These are phyloP conservation scores for Ataeniobius toweri DNA, from an alignment of 2,797 vertebrate species.

Conservation along the genomic window DNA sequence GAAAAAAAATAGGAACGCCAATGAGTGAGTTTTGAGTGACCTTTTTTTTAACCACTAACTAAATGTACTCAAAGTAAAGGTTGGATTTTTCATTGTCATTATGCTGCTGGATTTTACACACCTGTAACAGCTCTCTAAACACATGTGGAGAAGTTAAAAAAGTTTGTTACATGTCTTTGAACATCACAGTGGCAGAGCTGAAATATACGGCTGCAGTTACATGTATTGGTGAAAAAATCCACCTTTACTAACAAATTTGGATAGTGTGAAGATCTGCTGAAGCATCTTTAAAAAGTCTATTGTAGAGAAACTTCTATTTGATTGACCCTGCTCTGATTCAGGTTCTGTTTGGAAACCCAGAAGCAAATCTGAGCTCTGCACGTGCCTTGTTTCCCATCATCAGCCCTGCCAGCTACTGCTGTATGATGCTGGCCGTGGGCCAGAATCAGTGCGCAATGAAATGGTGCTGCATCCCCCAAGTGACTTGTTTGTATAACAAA, in stretches of 20 bases:
- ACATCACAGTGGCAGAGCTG: not conserved
- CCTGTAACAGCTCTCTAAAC: no score
- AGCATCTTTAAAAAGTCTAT: not conserved
- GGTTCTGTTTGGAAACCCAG: not conserved
- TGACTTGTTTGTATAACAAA: constrained; percentile 61
- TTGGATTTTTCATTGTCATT: no score
- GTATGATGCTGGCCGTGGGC: constrained; percentile 49
- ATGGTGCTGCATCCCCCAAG: constrained; percentile 35
- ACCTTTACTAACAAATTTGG: not conserved
- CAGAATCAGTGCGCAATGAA: constrained; percentile 34
- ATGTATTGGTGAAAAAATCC: not conserved
- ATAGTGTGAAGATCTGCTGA: not conserved
- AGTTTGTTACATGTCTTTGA: not conserved
- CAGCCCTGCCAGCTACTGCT: constrained; percentile 26
- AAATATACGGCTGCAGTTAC: not conserved
- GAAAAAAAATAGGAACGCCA: no score
- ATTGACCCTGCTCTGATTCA: not conserved
- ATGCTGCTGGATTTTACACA: no score
- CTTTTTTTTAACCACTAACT: no score
- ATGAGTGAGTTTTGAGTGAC: no score
- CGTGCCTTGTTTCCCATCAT: constrained; percentile 17
- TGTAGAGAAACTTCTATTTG: not conserved
- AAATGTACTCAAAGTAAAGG: no score
- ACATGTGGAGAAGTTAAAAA: no score
- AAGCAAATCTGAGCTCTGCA: constrained; percentile 14